These are phyloP conservation scores for Coluber constrictor DNA, from an alignment of 2,797 vertebrate genomes.

Conservation along the genomic window DNA sequence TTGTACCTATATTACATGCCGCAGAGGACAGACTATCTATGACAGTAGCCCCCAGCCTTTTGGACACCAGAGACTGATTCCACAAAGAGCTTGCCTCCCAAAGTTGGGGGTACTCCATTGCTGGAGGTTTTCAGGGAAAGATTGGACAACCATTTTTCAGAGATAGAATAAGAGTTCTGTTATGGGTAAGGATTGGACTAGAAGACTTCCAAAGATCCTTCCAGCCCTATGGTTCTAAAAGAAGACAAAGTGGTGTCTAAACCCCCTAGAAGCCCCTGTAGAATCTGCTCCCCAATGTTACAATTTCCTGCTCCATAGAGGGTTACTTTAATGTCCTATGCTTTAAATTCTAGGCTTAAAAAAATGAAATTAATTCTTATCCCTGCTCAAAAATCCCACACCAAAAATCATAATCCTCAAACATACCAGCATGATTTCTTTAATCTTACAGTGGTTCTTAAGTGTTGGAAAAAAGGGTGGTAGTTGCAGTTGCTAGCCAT, in stretches of 20 bases:
- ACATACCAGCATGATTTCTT: not conserved
- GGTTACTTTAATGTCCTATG: not conserved
- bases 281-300: not conserved
- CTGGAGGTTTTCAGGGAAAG: not conserved
- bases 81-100: not conserved
- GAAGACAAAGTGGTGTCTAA: not conserved
- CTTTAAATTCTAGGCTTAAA: not conserved
- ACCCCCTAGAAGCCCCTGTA: not conserved
- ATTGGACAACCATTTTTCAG: not conserved
- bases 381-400: not conserved
- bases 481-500: not conserved
- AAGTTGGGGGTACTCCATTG: not conserved
- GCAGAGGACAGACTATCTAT: not conserved
- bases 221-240: not conserved
- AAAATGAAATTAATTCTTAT: not conserved
- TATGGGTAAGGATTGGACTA: not conserved
- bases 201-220: not conserved
- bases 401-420: not conserved
- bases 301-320: not conserved
- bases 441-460: not conserved
- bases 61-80: too few species aligned
- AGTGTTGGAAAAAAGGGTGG: not conserved
- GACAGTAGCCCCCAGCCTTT: not conserved
- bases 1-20: not conserved
- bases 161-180: not conserved